phyloP scores from a whole-genome alignment of 2,888 invertebrate species.

The Sialis fuliginosa region DNA sequence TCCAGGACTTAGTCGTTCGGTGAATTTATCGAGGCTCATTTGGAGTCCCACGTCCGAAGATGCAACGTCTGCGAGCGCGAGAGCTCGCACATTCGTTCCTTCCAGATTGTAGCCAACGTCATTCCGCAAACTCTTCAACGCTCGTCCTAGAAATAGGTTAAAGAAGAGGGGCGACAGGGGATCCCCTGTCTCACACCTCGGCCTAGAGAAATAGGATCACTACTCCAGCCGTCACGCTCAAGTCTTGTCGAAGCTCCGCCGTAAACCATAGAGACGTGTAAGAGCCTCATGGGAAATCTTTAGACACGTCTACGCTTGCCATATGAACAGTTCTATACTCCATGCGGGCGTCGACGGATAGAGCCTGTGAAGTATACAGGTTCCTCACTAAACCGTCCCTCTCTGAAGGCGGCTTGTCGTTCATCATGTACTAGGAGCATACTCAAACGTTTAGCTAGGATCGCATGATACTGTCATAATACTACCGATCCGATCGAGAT shows the following conservation, averaged over 20 bases:
- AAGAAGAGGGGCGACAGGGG: conserved; percentile 4
- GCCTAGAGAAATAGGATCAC: conserved; percentile 9
- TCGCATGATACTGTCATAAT: conserved; percentile 6
- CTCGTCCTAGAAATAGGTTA: conserved; percentile 7
- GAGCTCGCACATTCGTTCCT: not conserved
- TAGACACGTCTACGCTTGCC: conserved; percentile 10
- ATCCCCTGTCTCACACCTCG: no score
- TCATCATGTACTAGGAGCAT: not conserved
- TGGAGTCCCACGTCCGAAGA: no score
- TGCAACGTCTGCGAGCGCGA: not conserved
- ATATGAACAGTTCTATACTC: conserved; percentile 3
- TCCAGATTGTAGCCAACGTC: conserved; percentile 4
- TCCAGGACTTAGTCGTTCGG: no score
- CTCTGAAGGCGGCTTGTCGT: conserved; percentile 7
- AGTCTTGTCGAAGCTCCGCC: not conserved
- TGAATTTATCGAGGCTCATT: no score
- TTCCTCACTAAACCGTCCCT: conserved; percentile 7
- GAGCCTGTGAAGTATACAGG: conserved; percentile 1
- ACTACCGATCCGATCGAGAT: conserved; percentile 8
- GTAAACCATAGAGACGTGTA: not conserved
- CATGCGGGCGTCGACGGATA: not conserved
- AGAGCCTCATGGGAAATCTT: conserved; percentile 10
- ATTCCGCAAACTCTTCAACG: not conserved
- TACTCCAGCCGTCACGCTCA: conserved; percentile 8
- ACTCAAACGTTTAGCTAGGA: conserved; percentile 5